phyloP scores from a whole-genome alignment of 64 coral and sea anemone genomes.

The Stichodactyla helianthus region DNA sequence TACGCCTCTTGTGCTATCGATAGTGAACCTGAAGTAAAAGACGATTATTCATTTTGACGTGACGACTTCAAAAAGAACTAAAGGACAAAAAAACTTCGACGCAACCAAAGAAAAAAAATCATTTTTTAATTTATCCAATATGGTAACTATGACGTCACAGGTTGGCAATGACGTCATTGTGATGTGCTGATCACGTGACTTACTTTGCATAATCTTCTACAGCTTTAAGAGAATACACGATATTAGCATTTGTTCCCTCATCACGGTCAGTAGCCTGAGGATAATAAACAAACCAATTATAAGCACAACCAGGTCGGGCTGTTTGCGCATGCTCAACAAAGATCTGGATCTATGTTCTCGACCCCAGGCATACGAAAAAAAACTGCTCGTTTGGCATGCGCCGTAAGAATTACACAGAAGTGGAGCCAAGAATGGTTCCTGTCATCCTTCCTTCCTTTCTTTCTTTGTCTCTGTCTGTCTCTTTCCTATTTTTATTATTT shows the following conservation, averaged over 20 bases:
- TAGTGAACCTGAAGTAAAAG: conserved; percentile 39
- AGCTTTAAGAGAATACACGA: conserved; percentile 56
- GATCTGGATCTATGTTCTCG: not conserved
- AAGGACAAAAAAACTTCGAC: too few species aligned
- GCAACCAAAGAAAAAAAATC: too few species aligned
- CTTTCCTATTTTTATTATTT: too few species aligned
- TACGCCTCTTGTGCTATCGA: conserved; percentile 54
- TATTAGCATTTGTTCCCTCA: conserved; percentile 55
- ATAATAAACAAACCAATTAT: not conserved
- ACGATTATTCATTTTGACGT: not conserved
- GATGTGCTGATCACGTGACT: not conserved
- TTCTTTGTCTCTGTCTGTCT: too few species aligned
- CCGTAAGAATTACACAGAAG: too few species aligned
- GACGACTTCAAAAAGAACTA: not conserved
- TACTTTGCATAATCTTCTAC: conserved; percentile 75
- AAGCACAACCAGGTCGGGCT: not conserved
- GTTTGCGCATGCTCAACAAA: not conserved
- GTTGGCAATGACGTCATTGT: too few species aligned
- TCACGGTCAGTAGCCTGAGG: conserved; percentile 66
- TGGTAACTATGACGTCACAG: not conserved
- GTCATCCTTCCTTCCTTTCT: too few species aligned
- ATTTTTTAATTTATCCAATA: not conserved
- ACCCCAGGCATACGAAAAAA: not conserved
- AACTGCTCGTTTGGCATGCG: not conserved
- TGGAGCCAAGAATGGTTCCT: too few species aligned